Evolutionary conservation across 2,113 vertebrate species (phyloP).

Genomic region (Okapia johnstoni): DNA sequence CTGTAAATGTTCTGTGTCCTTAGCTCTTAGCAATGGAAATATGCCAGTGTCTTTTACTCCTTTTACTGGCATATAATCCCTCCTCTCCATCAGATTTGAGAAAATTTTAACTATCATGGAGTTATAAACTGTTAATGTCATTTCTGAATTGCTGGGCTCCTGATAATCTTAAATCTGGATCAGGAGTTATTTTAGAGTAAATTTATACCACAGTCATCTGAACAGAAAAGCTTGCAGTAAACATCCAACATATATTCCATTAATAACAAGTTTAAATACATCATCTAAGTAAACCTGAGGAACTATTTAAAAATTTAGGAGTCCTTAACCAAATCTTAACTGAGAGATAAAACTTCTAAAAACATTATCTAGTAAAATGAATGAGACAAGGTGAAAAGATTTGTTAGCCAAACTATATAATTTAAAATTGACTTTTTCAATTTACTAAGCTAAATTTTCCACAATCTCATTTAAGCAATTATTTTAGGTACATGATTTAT

Average conservation of each 20-base stretch:
- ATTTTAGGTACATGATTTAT: neutral
- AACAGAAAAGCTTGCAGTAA: neutral
- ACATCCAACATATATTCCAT: neutral
- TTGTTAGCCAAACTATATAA: neutral
- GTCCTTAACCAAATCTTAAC: neutral
- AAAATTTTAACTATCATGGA: neutral
- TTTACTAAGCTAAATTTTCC: neutral
- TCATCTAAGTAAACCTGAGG: neutral
- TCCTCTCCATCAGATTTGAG: neutral
- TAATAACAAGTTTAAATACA: neutral
- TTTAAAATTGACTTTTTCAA: neutral
- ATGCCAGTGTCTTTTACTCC: neutral
- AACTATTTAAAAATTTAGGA: neutral
- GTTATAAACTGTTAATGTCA: conserved; percentile 4
- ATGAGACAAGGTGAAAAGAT: neutral
- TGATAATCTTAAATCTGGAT: neutral
- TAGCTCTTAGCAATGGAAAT: conserved; percentile 38
- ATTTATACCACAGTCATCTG: neutral
- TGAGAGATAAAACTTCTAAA: neutral
- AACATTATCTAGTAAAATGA: neutral
- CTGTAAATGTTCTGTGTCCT: conserved; percentile 51
- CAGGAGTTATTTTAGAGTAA: neutral
- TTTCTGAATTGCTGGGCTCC: neutral
- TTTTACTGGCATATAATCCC: neutral
- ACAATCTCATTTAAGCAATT: neutral